Evolutionary conservation across 2,888 invertebrate species (phyloP), one percentile per base, ranked within the genome.

Genomic region (Caenorhabditis zanzibari): DNA sequence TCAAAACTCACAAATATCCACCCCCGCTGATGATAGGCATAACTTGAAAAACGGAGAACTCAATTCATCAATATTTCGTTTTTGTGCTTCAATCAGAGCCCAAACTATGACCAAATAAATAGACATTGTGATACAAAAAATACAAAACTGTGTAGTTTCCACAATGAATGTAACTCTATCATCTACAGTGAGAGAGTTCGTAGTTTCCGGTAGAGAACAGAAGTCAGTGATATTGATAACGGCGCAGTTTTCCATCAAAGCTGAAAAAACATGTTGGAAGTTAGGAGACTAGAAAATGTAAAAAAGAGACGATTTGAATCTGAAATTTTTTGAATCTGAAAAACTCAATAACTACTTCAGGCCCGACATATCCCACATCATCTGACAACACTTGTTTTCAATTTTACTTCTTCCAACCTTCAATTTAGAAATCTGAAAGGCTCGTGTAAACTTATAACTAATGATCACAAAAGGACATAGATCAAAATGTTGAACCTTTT

Each of bases 21-120:
- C 64, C 0, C 63, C 68, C 14, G 73, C 76, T 1, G 79, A 79
- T 7, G 79, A 69, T 0, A 83, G 14, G 26, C 82, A 83, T 1
- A 83, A 22, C 28, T 83, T 83, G 79, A 79, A 83, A 64, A 83
- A 83, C 26, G 82, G 79, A 2, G 74, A 74, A 3, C 32, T 63
- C 44, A 83, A 58, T 38, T 79, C 82, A n/a, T 77, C 77, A 4
- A 79, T 26, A 73, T 35, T 44, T 12, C n/a, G 12, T 0, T 38
- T 14, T 22, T 83, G 82, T 5, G 79, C 82, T 19, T 83, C 66
- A 2, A 83, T 52, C 0, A 83, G 19, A 0, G 76, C 71, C 52
- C 32, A 69, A 0, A 80, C 52, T 14, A 80, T 71, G 22, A 79
- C 14, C 10, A 64, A 26, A 72, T 83, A 83, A 26, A 83, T 59